Percentiles rank a stretch among this genome's conserved stretches.
Evolutionary conservation across 53 echinoderm and acorn worm species (phyloP).

Genomic region (Mesocentrotus franciscanus): DNA sequence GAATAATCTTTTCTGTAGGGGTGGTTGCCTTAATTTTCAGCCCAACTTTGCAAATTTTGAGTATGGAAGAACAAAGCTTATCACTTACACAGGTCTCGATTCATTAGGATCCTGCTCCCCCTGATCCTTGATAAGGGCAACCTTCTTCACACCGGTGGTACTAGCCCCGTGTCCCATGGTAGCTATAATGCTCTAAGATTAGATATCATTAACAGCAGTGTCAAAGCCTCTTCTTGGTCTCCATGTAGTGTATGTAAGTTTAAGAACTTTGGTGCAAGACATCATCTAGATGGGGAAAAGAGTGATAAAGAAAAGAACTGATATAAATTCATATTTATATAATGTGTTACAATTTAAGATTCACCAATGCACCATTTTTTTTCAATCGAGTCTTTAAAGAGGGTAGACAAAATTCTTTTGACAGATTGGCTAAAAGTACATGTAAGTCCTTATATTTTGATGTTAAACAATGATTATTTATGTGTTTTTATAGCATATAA

Average conservation of each 20-base stretch:
- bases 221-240: neutral
- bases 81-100: constrained; percentile 49
- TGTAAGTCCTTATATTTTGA: too few species aligned
- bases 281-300: neutral
- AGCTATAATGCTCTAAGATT: neutral
- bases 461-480: too few species aligned
- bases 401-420: too few species aligned
- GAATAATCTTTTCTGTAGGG: too few species aligned
- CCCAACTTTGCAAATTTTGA: neutral
- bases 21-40: too few species aligned
- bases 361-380: too few species aligned
- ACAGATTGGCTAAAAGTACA: too few species aligned
- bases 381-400: too few species aligned
- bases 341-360: too few species aligned
- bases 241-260: neutral
- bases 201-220: neutral
- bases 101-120: neutral
- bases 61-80: neutral
- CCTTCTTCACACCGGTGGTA: constrained; percentile 77
- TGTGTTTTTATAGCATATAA: too few species aligned
- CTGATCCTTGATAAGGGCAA: constrained; percentile 38
- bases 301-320: neutral
- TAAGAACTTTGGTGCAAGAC: neutral
- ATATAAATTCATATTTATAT: neutral
- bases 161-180: constrained; percentile 92